These are phyloP conservation scores for Diprion similis DNA, from an alignment of 1,140 invertebrate genomes.

Conservation along the genomic window DNA sequence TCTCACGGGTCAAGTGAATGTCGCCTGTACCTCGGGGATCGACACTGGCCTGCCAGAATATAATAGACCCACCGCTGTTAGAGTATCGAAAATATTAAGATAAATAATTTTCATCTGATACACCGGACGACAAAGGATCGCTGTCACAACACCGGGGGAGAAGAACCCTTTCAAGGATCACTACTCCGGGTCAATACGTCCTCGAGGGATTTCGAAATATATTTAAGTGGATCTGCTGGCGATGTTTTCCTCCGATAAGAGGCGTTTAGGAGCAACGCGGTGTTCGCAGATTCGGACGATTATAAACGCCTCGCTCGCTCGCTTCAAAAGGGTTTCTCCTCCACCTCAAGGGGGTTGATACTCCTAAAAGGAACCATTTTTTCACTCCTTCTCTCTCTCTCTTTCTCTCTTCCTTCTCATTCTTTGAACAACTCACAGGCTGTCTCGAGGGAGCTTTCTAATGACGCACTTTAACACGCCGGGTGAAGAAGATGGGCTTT, in stretches of 20 bases:
- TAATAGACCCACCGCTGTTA: background rate
- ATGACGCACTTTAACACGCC: too few relatives aligned
- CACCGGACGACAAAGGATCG: slow-evolving; percentile 35
- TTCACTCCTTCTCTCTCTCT: too few relatives aligned
- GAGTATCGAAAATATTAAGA: slow-evolving; percentile 32
- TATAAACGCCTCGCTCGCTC: background rate
- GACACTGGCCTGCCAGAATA: background rate
- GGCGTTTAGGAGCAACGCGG: background rate
- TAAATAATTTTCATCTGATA: slow-evolving; percentile 48
- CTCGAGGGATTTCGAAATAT: slow-evolving; percentile 45
- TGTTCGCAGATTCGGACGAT: background rate
- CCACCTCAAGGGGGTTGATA: too few relatives aligned
- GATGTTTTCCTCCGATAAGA: slow-evolving; percentile 52
- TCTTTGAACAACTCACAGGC: too few relatives aligned
- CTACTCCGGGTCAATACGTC: background rate
- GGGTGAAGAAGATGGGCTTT: too few relatives aligned
- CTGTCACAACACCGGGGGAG: slow-evolving; percentile 43
- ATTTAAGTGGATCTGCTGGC: slow-evolving; percentile 48
- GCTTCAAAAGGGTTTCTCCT: too few relatives aligned
- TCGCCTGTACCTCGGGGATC: background rate
- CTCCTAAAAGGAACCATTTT: too few relatives aligned
- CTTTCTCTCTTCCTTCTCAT: too few relatives aligned
- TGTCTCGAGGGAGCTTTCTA: too few relatives aligned
- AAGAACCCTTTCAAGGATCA: slow-evolving; percentile 31
- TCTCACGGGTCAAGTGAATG: background rate